phyloP scores from a whole-genome alignment of 2,797 vertebrate species.

The Rhincodon typus region DNA sequence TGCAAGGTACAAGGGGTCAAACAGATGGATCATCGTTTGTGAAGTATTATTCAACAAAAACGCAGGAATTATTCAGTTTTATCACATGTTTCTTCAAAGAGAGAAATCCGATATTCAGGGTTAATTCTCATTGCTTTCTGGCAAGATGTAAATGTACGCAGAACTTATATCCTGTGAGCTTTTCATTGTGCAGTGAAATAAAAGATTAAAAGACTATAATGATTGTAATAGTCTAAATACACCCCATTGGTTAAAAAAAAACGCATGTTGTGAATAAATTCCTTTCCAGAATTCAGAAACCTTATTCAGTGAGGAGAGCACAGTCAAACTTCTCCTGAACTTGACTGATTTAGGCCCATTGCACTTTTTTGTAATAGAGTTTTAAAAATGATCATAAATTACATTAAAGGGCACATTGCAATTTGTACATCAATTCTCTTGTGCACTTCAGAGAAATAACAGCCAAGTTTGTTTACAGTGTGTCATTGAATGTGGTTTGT shows the following conservation, averaged over 20 bases:
- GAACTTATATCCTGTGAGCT: not conserved
- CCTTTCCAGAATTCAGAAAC: not conserved
- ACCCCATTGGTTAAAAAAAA: not conserved
- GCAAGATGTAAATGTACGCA: not conserved
- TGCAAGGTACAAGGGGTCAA: not conserved
- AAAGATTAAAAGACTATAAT: not conserved
- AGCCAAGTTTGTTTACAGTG: constrained; percentile 40
- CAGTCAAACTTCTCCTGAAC: not conserved
- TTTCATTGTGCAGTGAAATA: not conserved
- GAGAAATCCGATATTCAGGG: not conserved
- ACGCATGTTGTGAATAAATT: not conserved
- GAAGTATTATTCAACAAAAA: not conserved
- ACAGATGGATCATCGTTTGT: not conserved
- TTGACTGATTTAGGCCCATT: constrained; percentile 45
- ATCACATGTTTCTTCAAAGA: not conserved
- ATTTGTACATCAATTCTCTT: constrained; percentile 46
- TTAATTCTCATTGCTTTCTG: not conserved
- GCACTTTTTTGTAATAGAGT: constrained; percentile 50
- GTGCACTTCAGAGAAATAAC: constrained; percentile 43
- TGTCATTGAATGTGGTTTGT: constrained; percentile 42
- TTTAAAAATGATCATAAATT: constrained; percentile 49
- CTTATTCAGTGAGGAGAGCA: not conserved
- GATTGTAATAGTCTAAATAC: not conserved
- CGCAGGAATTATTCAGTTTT: not conserved
- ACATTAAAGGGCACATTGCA: constrained; percentile 47